A percentile compares a stretch with the other conserved stretches of the same genome.
Conservation (phyloP, 2,888 invertebrate species). For the Leptopterna dolabrata region DNA sequence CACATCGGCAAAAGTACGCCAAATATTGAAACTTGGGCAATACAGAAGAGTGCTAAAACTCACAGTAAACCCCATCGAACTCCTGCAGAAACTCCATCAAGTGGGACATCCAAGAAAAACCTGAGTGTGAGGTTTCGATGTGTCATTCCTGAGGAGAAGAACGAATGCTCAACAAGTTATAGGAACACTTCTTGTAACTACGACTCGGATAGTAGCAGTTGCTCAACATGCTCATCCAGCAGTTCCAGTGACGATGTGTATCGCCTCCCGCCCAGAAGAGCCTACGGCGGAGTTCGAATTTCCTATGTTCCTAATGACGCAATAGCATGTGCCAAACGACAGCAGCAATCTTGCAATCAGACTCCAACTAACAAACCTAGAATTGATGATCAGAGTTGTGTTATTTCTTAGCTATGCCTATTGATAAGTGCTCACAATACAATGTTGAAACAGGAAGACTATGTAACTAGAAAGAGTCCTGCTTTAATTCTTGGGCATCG, state of each 20-base stretch:
- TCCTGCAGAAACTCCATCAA: slow-evolving; percentile 55
- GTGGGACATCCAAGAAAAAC: slow-evolving; percentile 59
- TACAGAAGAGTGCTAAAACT: slow-evolving; percentile 36
- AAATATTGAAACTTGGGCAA: slow-evolving; percentile 69
- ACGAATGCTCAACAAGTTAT: slow-evolving; percentile 49
- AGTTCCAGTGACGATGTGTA: slow-evolving; percentile 88
- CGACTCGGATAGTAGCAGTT: slow-evolving; percentile 72
- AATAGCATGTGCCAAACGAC: slow-evolving; percentile 79
- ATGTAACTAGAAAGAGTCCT: no score
- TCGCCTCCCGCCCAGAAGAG: slow-evolving; percentile 83
- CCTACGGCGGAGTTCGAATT: slow-evolving; percentile 88
- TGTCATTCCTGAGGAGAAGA: slow-evolving; percentile 55
- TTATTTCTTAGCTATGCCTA: slow-evolving; percentile 58
- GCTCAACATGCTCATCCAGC: slow-evolving; percentile 85
- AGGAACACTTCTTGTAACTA: slow-evolving; percentile 24
- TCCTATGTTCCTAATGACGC: slow-evolving; percentile 95
- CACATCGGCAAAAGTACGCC: slow-evolving; percentile 60
- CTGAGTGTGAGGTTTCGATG: slow-evolving; percentile 58
- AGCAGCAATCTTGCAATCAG: slow-evolving; percentile 54
- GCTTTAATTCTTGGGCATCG: no score
- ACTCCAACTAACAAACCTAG: slow-evolving; percentile 58
- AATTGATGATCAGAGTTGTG: slow-evolving; percentile 62
- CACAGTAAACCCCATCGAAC: slow-evolving; percentile 8
- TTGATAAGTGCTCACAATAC: background rate
- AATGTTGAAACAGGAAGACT: background rate